Base-by-base conservation (phyloP, 1,140 invertebrate genomes). In the Drosophila parvula region DNA sequence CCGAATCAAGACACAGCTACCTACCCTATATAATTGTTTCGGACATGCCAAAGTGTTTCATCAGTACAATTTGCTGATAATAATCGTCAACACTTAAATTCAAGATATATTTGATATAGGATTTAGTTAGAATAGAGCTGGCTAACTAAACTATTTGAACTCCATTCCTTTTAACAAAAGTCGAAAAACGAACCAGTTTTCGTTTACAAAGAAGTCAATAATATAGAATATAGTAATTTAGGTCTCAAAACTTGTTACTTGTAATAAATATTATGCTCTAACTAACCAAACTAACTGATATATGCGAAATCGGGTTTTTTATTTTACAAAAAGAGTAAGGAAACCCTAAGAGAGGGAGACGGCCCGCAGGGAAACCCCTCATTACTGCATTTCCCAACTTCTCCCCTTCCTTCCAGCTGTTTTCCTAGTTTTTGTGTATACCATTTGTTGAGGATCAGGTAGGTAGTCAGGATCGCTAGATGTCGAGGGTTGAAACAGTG, bases 401-500 rank as follows among this genome's bases (percentile, higher is more conserved):
- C 40, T 40, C 43, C 53, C 22, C 1, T 22, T 22, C 22, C 22
- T 22, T 44, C 47, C 65, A 69, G 65, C 65, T 69, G 62, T 69
- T 55, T 69, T 55, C 36, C 65, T 30, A 38, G 45, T 38, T 61
- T 53, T 34, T 69, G 5, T 82, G 64, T 74, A 45, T 36, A 53
- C 40, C 40, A 68, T 63, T 36, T 45, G 51, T 57, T 38, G 9
- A 43, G 22, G 79, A 48, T 82, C 80, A 82, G 80, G 80, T 82
- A 82, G 80, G 75, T 75, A 83, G 80, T 14, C 34, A 14, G 45
- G 43, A 16, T 36, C 27, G 18, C 40, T 30, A 11, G 47, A 14
- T 41, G 44, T 10, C 10, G 79, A 82, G 79, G 79, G 79, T 65
- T 82, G 79, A 78, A 82, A 67, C 32, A 59, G 30, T n/a, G 30